Percentiles rank a stretch among this genome's conserved stretches.
These are phyloP conservation scores for Eupithecia exiguata DNA, from an alignment of 2,888 invertebrate genomes.

Conservation along the genomic window DNA sequence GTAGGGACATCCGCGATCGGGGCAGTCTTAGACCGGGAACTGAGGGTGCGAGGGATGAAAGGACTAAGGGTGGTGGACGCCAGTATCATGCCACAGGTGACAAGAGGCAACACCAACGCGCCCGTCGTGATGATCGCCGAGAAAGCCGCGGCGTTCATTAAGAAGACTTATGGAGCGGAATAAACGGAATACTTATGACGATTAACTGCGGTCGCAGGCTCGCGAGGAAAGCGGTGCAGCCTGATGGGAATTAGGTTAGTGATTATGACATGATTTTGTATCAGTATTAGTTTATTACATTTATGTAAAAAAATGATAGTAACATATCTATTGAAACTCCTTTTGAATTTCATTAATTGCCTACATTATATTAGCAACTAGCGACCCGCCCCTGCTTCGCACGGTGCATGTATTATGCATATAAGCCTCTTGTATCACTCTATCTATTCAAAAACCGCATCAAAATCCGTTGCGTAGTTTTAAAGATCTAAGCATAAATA, in stretches of 20 bases:
- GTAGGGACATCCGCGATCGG: conserved; percentile 73
- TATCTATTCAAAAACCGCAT: too few species aligned
- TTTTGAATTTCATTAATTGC: not conserved
- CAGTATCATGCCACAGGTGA: conserved; percentile 66
- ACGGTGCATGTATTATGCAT: too few species aligned
- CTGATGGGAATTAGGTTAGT: conserved; percentile 11
- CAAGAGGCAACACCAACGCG: conserved; percentile 73
- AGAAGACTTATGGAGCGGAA: conserved; percentile 47
- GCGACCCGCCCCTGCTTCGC: too few species aligned
- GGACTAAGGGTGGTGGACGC: conserved; percentile 70
- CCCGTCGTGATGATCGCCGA: conserved; percentile 76
- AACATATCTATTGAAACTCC: not conserved
- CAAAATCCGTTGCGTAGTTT: too few species aligned
- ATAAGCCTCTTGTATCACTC: too few species aligned
- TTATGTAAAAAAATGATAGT: not conserved
- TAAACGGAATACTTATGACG: conserved; percentile 27
- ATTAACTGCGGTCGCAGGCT: conserved; percentile 33
- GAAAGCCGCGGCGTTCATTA: conserved; percentile 67
- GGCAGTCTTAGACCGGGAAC: conserved; percentile 58
- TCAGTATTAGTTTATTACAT: conserved; percentile 14
- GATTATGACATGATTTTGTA: conserved; percentile 7
- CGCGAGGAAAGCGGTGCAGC: conserved; percentile 30
- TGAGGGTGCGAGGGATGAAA: conserved; percentile 59
- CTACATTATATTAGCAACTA: too few species aligned
- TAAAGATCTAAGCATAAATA: too few species aligned